phyloP scores from a whole-genome alignment of 2,888 invertebrate species.

The Cyclophora punctaria region DNA sequence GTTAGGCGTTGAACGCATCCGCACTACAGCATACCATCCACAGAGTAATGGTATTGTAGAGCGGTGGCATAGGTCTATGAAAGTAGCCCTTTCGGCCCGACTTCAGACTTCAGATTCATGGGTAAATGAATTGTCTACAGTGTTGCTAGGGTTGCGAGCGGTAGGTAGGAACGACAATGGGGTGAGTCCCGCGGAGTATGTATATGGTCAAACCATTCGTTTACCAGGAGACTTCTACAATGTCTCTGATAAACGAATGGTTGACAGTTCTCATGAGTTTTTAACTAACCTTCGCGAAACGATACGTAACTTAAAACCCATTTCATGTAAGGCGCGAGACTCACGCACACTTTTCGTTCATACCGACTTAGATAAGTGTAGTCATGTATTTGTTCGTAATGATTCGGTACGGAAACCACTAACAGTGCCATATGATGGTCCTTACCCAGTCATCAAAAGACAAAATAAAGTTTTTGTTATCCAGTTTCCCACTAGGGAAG shows the following conservation, averaged over 20 bases:
- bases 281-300: background rate
- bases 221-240: slow-evolving; percentile 9
- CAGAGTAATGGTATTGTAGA: slow-evolving; percentile 6
- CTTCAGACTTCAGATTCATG: background rate
- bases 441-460: slow-evolving; percentile 5
- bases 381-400: slow-evolving; percentile 9
- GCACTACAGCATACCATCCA: slow-evolving; percentile 4
- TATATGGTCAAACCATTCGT: slow-evolving; percentile 4
- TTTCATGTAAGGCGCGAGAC: background rate
- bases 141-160: slow-evolving; percentile 8
- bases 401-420: slow-evolving; percentile 7
- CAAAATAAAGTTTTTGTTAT: slow-evolving; percentile 3
- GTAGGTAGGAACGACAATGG: slow-evolving; percentile 1
- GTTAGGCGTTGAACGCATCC: background rate
- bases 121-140: slow-evolving; percentile 7
- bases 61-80: slow-evolving; percentile 6
- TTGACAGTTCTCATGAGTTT: background rate
- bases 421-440: slow-evolving; percentile 6
- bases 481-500: slow-evolving; percentile 3
- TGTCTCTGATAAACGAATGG: background rate
- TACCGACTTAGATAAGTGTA: slow-evolving; percentile 4
- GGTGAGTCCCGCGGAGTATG: slow-evolving; percentile 6
- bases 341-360: slow-evolving; percentile 4
- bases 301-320: background rate
- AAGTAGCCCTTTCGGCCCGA: slow-evolving; percentile 1